Conservation (phyloP, 2,113 vertebrate species). For the Ptilorrhoa leucosticta region DNA sequence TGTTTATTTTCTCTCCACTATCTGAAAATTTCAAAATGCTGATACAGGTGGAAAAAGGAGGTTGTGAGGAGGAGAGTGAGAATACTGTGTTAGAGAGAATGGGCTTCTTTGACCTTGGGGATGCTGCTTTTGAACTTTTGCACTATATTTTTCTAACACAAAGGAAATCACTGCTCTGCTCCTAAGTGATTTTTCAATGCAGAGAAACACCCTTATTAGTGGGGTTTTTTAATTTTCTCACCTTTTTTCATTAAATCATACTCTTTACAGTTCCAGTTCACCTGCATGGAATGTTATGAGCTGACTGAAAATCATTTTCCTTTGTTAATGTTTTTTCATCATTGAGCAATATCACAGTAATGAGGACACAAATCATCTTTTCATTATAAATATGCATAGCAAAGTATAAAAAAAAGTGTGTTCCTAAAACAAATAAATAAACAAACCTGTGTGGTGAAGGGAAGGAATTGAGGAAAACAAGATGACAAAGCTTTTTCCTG, state of each 20-base stretch:
- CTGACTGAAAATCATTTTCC: conserved; percentile 67
- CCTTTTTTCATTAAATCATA: conserved; percentile 73
- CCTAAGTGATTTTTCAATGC: conserved; percentile 57
- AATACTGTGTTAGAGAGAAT: not conserved
- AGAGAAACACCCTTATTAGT: conserved; percentile 67
- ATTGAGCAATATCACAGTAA: conserved; percentile 56
- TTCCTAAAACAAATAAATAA: conserved; percentile 64
- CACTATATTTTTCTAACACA: conserved; percentile 28
- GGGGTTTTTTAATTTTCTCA: conserved; percentile 62
- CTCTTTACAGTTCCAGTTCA: conserved; percentile 62
- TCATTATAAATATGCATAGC: conserved; percentile 56
- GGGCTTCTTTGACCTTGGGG: conserved; percentile 47
- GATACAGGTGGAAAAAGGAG: not conserved
- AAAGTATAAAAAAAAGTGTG: not conserved
- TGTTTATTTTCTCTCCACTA: not conserved
- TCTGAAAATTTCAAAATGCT: not conserved
- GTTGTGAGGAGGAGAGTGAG: not conserved
- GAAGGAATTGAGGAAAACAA: conserved; percentile 41
- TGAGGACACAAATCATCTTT: conserved; percentile 69
- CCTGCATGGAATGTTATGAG: conserved; percentile 65
- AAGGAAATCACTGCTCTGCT: conserved; percentile 35
- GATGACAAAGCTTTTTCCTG: conserved; percentile 58
- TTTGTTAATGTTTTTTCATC: conserved; percentile 69
- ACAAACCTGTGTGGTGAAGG: not conserved
- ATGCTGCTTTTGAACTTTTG: conserved; percentile 18